Percentiles rank a stretch among this genome's conserved stretches.
Conservation (phyloP, 2,113 vertebrate genomes). For the Pedionomus torquatus region DNA sequence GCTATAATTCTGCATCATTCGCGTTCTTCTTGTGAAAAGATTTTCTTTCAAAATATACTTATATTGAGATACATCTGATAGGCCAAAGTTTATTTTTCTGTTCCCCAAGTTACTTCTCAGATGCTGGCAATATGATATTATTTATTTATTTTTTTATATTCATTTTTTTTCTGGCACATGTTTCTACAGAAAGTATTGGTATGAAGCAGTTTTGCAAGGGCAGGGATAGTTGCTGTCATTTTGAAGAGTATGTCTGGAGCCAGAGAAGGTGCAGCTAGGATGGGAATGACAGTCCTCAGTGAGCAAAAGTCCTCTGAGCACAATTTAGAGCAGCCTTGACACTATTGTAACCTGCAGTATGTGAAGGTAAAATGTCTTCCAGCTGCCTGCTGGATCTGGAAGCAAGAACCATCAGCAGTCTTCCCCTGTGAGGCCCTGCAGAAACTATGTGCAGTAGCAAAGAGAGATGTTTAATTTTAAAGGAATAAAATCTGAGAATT, state of each 20-base stretch:
- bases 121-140: not conserved
- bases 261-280: not conserved
- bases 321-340: not conserved
- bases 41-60: not conserved
- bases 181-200: not conserved
- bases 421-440: slow-evolving; percentile 32
- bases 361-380: slow-evolving; percentile 44
- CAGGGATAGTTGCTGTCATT: not conserved
- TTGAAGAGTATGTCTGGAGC: not conserved
- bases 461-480: not conserved
- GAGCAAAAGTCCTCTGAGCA: not conserved
- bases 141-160: not conserved
- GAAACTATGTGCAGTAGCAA: slow-evolving; percentile 42
- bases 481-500: not conserved
- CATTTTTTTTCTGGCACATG: not conserved
- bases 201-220: not conserved
- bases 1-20: not conserved
- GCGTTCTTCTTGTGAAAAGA: not conserved
- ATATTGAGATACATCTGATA: not conserved
- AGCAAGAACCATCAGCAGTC: slow-evolving; percentile 9
- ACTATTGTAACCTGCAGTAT: not conserved
- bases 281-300: not conserved
- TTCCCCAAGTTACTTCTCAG: not conserved
- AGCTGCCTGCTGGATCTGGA: slow-evolving; percentile 41
- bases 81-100: not conserved